phyloP scores from a whole-genome alignment of 2,888 invertebrate species.

The Ashinkailepas kermadecensis region DNA sequence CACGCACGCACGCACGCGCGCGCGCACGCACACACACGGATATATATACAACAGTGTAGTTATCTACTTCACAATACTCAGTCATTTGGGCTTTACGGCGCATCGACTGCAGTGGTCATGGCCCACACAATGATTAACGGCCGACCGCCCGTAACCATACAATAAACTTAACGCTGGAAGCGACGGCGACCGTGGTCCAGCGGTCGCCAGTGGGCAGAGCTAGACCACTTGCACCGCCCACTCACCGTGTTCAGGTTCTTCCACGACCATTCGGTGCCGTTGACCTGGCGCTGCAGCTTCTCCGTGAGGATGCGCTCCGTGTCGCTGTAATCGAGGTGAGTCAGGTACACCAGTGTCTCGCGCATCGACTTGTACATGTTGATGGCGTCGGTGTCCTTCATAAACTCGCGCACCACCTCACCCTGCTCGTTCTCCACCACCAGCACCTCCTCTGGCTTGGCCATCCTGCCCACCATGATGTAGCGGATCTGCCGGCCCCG shows the following conservation, averaged over 20 bases:
- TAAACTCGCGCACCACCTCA: conserved; percentile 97
- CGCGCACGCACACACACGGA: too few relatives aligned
- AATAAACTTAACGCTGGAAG: too few relatives aligned
- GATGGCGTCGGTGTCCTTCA: conserved; percentile 99
- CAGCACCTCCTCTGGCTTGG: conserved; percentile 97
- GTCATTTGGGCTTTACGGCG: too few relatives aligned
- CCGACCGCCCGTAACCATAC: too few relatives aligned
- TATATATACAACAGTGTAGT: too few relatives aligned
- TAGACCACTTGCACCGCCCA: too few relatives aligned
- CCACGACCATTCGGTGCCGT: conserved; percentile 99
- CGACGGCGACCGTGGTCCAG: too few relatives aligned
- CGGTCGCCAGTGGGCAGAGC: too few relatives aligned
- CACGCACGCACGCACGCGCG: too few relatives aligned
- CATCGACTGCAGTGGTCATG: too few relatives aligned
- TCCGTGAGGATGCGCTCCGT: conserved; percentile 99
- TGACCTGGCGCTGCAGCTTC: conserved; percentile 95
- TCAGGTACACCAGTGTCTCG: conserved; percentile 93
- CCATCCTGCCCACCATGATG: conserved; percentile 99
- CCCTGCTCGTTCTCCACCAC: conserved; percentile 99
- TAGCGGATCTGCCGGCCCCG: conserved; percentile 59
- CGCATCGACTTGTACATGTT: conserved; percentile 99
- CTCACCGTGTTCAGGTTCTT: conserved; percentile 90
- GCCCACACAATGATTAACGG: too few relatives aligned
- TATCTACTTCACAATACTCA: too few relatives aligned
- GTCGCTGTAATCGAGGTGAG: conserved; percentile 95